Percentiles rank a stretch among this genome's conserved stretches.
These are phyloP conservation scores for Epirrhoe tristata DNA, from an alignment of 2,888 invertebrate genomes.

Conservation along the genomic window DNA sequence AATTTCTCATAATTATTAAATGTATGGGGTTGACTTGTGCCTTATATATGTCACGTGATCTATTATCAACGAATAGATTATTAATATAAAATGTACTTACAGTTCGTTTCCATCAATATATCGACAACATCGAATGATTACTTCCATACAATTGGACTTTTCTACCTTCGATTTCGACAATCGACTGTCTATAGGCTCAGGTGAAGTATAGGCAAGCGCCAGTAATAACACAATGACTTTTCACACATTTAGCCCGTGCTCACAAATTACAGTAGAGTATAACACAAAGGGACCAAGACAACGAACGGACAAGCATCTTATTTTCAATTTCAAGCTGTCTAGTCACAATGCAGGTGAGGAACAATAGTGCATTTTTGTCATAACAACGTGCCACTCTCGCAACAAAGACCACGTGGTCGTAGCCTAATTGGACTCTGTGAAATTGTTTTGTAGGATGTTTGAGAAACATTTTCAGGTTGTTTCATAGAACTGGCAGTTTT, in stretches of 20 bases:
- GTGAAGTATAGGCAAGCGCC: background rate
- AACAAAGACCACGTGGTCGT: constrained; percentile 53
- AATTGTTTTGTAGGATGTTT: constrained; percentile 20
- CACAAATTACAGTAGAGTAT: constrained; percentile 30
- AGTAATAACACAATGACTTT: background rate
- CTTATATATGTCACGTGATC: too few species aligned
- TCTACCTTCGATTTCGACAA: too few species aligned
- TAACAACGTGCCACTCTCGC: constrained; percentile 48
- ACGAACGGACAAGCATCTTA: constrained; percentile 41
- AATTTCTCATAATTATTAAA: too few species aligned
- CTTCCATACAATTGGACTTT: too few species aligned
- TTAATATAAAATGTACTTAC: too few species aligned
- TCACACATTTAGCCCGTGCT: background rate
- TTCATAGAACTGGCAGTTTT: constrained; percentile 8
- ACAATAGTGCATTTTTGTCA: constrained; percentile 48
- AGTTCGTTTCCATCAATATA: too few species aligned
- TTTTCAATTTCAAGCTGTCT: constrained; percentile 45
- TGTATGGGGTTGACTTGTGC: too few species aligned
- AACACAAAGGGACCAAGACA: constrained; percentile 31
- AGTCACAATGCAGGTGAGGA: constrained; percentile 39
- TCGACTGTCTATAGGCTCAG: too few species aligned
- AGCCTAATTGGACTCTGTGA: constrained; percentile 53
- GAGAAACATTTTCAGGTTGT: constrained; percentile 17
- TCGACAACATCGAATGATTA: too few species aligned
- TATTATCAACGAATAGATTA: too few species aligned